A percentile compares a stretch with the other conserved stretches of the same genome.
Evolutionary conservation across 2,888 invertebrate species (phyloP).

Genomic region (Xestia xanthographa): DNA sequence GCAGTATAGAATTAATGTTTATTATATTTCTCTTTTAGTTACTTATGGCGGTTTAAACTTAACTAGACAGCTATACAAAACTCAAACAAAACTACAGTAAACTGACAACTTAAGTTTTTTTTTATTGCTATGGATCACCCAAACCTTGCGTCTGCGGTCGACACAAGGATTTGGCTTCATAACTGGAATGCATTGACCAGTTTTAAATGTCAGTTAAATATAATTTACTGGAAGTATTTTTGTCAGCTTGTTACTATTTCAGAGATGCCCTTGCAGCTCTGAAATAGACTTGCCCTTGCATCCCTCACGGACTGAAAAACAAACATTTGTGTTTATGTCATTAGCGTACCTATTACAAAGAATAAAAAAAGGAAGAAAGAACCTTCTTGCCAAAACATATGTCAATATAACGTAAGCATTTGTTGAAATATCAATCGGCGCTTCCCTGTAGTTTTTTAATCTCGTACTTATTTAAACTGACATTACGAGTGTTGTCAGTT

Average conservation of each 20-base stretch:
- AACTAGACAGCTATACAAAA: not conserved
- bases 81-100: not conserved
- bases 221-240: slow-evolving; percentile 40
- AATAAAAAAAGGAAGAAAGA: not conserved
- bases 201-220: slow-evolving; percentile 32
- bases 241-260: slow-evolving; percentile 25
- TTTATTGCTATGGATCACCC: not conserved
- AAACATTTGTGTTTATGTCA: slow-evolving; percentile 16
- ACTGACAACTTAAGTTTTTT: not conserved
- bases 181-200: slow-evolving; percentile 37
- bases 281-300: too few species aligned
- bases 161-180: slow-evolving; percentile 34
- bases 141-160: slow-evolving; percentile 10
- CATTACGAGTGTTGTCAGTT: too few species aligned
- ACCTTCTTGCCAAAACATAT: not conserved
- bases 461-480: too few species aligned
- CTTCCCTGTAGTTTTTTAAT: too few species aligned
- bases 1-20: not conserved
- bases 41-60: not conserved
- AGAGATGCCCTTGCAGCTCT: slow-evolving; percentile 33
- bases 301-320: slow-evolving; percentile 8
- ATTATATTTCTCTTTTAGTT: not conserved
- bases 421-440: not conserved
- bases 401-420: not conserved
- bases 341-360: slow-evolving; percentile 4